Evolutionary conservation across 2,888 invertebrate genomes (phyloP).

Genomic region (Agonum fuliginosum): DNA sequence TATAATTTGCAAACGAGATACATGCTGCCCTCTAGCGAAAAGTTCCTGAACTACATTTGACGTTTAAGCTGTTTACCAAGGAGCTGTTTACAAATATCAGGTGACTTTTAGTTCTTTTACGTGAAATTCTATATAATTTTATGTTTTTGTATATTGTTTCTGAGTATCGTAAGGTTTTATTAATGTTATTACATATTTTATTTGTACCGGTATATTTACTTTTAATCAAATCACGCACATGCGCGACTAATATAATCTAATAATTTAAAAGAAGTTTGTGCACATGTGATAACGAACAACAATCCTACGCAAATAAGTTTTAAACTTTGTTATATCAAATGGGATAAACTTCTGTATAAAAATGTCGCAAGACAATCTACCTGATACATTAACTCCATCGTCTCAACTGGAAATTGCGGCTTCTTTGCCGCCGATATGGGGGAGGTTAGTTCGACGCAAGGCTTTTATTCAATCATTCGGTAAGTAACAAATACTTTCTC

Average conservation of each 20-base stretch:
- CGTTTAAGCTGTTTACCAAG: no score
- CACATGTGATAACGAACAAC: background rate
- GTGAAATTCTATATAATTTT: background rate
- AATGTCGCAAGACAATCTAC: constrained; percentile 38
- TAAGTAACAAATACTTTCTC: constrained; percentile 10
- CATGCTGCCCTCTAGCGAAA: background rate
- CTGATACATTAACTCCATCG: constrained; percentile 22
- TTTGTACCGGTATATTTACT: no score
- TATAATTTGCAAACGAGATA: background rate
- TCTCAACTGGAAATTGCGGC: background rate
- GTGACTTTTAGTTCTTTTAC: background rate
- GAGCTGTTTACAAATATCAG: no score
- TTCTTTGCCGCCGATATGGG: constrained; percentile 35
- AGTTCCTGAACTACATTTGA: background rate
- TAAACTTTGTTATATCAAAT: constrained; percentile 5
- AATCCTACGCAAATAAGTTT: background rate
- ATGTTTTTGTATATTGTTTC: no score
- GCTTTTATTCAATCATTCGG: constrained; percentile 15
- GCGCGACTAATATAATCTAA: no score
- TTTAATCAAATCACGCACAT: no score
- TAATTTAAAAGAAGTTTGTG: background rate
- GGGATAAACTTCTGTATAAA: constrained; percentile 2
- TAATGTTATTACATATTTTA: no score
- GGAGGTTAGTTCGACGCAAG: constrained; percentile 17
- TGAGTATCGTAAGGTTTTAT: no score